Base-by-base conservation (phyloP, 2,888 invertebrate species). In the Aporophyla nigra region DNA sequence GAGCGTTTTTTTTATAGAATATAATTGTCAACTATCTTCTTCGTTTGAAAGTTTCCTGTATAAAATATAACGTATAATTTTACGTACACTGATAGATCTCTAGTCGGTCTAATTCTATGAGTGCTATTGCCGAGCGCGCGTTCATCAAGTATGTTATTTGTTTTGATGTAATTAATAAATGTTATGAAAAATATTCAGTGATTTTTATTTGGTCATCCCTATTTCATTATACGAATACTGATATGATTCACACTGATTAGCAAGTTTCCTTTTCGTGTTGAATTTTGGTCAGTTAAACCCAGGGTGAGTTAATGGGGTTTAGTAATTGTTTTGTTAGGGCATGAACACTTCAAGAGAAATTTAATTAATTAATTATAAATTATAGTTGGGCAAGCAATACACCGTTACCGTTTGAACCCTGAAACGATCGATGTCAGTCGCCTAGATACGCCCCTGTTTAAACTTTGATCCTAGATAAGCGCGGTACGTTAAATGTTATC, bases 81-180 rank as follows among this genome's bases (percentile, higher is more conserved):
- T 87, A 86, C 83, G 84, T 89, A 86, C 90, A 89, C 90, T 89
- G 76, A 90, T 92, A 92, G 93, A 92, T 93, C 92, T 95, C 95
- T 95, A 95, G 96, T 96, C 96, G 96, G 95, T 96, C 94, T 93
- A 90, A 90, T 89, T 88, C 86, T 91, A 91, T 90, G 92, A 93
- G 94, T 95, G 95, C 95, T 95, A 95, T 95, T 95, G 95, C 95
- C 94, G 94, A 90, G 89, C 92, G 92, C 92, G 91, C 90, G 90
- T 93, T 92, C 92, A 93, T 91, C 91, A 93, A 91, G 90, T 96
- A 96, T 96, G 96, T 96, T 96, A 96, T 93, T 96, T 96, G 96
- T 96, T 96, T 96, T 96, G 95, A 96, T 96, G 96, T 96, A 95
- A 95, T 94, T 93, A 91, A 96, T 93, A 96, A 96, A 96, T 96